Evolutionary conservation across 2,888 invertebrate species (phyloP).

Genomic region (Xestia xanthographa): DNA sequence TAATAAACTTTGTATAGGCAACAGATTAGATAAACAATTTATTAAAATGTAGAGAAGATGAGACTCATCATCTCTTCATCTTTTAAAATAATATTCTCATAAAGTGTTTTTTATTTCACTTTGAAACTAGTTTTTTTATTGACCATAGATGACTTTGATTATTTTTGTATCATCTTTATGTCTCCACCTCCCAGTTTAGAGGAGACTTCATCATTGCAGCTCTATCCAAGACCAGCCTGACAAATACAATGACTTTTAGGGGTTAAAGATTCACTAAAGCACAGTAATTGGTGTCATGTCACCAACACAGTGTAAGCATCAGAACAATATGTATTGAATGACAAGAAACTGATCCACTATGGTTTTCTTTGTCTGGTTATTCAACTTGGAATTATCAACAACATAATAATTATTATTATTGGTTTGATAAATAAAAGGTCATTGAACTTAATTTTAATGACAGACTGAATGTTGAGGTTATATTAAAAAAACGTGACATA

Average conservation of each 20-base stretch:
- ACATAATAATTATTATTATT: neutral
- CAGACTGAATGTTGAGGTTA: slow-evolving; percentile 41
- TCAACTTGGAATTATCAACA: slow-evolving; percentile 19
- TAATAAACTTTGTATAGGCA: slow-evolving; percentile 58
- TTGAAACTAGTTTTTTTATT: slow-evolving; percentile 8
- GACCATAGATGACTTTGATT: neutral
- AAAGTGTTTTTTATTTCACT: neutral
- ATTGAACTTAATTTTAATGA: slow-evolving; percentile 31
- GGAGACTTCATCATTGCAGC: slow-evolving; percentile 6
- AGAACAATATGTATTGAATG: slow-evolving; percentile 35
- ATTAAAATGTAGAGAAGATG: slow-evolving; percentile 31
- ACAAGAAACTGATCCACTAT: slow-evolving; percentile 38
- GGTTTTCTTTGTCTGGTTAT: slow-evolving; percentile 35
- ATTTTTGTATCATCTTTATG: slow-evolving; percentile 15
- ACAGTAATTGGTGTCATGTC: slow-evolving; percentile 16
- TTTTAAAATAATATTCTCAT: slow-evolving; percentile 7
- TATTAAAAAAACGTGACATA: slow-evolving; percentile 21
- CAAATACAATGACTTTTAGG: slow-evolving; percentile 30
- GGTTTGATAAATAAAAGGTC: slow-evolving; percentile 10
- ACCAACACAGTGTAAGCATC: slow-evolving; percentile 27
- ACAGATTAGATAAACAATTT: slow-evolving; percentile 61
- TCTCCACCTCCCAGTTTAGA: neutral
- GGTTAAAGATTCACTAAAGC: slow-evolving; percentile 26
- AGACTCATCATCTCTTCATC: slow-evolving; percentile 14
- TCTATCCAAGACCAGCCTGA: slow-evolving; percentile 21